phyloP scores from a whole-genome alignment of 2,888 invertebrate species.

The Limnephilus rhombicus region DNA sequence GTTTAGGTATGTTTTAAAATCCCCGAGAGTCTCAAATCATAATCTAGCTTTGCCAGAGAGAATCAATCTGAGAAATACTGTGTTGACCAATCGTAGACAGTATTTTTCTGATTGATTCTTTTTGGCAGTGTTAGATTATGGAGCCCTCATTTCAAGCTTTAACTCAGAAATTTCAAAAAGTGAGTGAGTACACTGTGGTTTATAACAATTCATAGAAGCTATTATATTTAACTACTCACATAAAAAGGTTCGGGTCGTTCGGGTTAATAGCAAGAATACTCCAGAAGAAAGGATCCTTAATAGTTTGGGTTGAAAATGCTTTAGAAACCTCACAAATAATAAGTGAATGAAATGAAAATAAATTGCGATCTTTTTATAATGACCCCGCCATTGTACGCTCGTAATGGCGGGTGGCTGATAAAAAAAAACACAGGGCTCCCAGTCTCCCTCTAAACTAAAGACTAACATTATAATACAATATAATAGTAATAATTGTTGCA shows the following conservation, averaged over 20 bases:
- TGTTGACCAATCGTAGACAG: no score
- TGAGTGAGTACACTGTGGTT: no score
- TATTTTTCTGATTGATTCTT: no score
- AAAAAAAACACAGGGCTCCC: not conserved
- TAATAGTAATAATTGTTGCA: not conserved
- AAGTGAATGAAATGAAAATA: not conserved
- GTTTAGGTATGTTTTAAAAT: no score
- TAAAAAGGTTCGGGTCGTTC: not conserved
- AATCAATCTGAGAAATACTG: no score
- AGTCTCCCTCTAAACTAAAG: not conserved
- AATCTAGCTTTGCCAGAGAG: no score
- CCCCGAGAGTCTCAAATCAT: no score
- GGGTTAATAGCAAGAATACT: not conserved
- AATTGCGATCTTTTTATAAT: not conserved
- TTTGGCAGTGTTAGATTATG: no score
- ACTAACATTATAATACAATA: not conserved
- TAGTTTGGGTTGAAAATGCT: not conserved
- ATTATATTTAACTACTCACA: not conserved
- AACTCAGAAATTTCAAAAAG: no score
- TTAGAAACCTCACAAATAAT: not conserved
- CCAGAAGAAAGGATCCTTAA: not conserved
- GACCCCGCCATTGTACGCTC: not conserved
- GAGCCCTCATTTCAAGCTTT: no score
- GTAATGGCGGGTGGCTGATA: not conserved
- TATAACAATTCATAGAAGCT: not conserved